Evolutionary conservation across 2,888 invertebrate species (phyloP).

Genomic region (Temnothorax rugatulus): DNA sequence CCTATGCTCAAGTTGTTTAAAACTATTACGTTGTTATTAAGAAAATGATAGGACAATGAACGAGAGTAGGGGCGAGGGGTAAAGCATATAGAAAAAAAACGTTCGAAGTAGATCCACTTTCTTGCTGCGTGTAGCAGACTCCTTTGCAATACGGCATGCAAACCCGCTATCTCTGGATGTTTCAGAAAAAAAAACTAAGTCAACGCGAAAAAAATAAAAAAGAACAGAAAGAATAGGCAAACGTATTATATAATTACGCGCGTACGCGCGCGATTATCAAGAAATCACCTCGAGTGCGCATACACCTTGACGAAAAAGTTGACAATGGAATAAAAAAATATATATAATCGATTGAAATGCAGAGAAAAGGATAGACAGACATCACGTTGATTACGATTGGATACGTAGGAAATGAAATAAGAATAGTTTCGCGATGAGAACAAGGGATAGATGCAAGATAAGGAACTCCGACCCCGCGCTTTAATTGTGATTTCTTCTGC

Average conservation of each 20-base stretch:
- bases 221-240: conserved; percentile 31
- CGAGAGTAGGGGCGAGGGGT: conserved; percentile 49
- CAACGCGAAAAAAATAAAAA: background rate
- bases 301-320: background rate
- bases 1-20: conserved; percentile 85
- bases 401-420: conserved; percentile 22
- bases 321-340: background rate
- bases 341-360: conserved; percentile 24
- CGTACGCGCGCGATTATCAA: background rate
- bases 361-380: conserved; percentile 24
- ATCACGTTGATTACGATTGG: conserved; percentile 1
- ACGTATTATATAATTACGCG: background rate
- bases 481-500: conserved; percentile 84
- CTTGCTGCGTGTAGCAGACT: conserved; percentile 41
- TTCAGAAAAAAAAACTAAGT: conserved; percentile 41
- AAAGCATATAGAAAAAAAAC: conserved; percentile 17
- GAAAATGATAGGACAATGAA: conserved; percentile 69
- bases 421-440: conserved; percentile 34
- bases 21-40: conserved; percentile 83
- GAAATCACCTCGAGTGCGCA: background rate
- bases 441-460: conserved; percentile 50
- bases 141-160: conserved; percentile 32
- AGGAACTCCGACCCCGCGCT: conserved; percentile 77
- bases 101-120: conserved; percentile 43
- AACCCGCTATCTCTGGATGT: conserved; percentile 34